phyloP scores from a whole-genome alignment of 2,113 vertebrate species.

The Ciconia stormi region DNA sequence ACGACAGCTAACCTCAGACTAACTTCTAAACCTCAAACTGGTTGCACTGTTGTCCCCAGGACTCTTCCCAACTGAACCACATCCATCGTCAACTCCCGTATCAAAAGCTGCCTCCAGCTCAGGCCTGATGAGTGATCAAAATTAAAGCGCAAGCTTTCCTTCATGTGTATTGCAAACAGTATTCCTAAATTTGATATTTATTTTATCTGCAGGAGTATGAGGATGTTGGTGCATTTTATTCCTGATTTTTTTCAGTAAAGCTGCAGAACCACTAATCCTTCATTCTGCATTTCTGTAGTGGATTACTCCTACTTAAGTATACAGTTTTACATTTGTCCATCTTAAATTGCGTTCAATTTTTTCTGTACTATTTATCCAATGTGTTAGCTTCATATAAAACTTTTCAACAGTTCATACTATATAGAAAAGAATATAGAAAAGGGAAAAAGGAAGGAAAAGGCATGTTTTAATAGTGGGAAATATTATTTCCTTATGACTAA shows the following conservation, averaged over 20 bases:
- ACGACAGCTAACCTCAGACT: not conserved
- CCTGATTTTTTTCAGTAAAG: not conserved
- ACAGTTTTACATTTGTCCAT: not conserved
- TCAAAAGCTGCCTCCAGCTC: not conserved
- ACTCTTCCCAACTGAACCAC: not conserved
- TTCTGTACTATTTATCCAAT: not conserved
- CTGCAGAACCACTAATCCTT: not conserved
- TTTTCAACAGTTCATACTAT: not conserved
- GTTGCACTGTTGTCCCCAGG: not conserved
- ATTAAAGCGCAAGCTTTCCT: not conserved
- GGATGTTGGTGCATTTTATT: not conserved
- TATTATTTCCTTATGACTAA: not conserved
- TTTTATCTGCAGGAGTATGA: not conserved
- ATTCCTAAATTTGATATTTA: not conserved
- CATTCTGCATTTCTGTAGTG: not conserved
- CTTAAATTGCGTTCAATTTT: not conserved
- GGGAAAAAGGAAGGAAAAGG: not conserved
- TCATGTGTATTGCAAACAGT: not conserved
- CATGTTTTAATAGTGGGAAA: not conserved
- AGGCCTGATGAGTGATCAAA: not conserved
- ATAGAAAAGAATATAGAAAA: not conserved
- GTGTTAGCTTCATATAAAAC: not conserved
- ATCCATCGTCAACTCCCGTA: accelerated
- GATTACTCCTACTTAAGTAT: not conserved
- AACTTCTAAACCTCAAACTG: not conserved